Conservation (phyloP, 2,797 vertebrate genomes). For the Lerista edwardsae region DNA sequence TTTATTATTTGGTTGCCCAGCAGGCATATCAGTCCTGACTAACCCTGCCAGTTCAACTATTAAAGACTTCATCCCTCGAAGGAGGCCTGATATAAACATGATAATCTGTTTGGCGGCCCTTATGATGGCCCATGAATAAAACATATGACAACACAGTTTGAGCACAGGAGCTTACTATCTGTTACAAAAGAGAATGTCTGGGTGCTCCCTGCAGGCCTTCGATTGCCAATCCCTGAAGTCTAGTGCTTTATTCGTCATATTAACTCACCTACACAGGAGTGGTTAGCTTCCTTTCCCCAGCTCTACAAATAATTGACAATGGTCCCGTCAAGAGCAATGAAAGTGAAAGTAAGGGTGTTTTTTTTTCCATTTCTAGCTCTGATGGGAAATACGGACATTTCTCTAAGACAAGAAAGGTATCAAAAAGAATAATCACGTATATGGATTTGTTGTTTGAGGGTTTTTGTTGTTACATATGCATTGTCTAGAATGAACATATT, state of each 20-base stretch:
- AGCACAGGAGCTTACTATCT: conserved; percentile 84
- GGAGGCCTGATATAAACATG: conserved; percentile 88
- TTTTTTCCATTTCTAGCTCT: neutral
- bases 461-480: neutral
- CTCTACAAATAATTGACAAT: conserved; percentile 77
- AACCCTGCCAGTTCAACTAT: conserved; percentile 83
- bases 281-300: conserved; percentile 70
- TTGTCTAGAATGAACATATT: neutral
- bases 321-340: conserved; percentile 76
- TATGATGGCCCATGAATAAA: conserved; percentile 88
- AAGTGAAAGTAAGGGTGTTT: conserved; percentile 25
- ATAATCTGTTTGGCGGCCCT: conserved; percentile 89
- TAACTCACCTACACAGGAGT: conserved; percentile 72
- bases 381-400: conserved; percentile 33
- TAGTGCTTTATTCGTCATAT: conserved; percentile 73
- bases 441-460: neutral
- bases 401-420: conserved; percentile 18
- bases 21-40: conserved; percentile 70
- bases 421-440: neutral
- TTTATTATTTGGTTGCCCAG: conserved; percentile 72
- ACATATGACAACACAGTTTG: conserved; percentile 83
- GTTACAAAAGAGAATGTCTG: conserved; percentile 79
- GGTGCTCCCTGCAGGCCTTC: conserved; percentile 76
- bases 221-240: conserved; percentile 79
- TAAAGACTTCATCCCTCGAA: conserved; percentile 89